These are phyloP conservation scores for Parotocinclus haroldoi DNA, from an alignment of 2,797 vertebrate genomes.

Conservation along the genomic window DNA sequence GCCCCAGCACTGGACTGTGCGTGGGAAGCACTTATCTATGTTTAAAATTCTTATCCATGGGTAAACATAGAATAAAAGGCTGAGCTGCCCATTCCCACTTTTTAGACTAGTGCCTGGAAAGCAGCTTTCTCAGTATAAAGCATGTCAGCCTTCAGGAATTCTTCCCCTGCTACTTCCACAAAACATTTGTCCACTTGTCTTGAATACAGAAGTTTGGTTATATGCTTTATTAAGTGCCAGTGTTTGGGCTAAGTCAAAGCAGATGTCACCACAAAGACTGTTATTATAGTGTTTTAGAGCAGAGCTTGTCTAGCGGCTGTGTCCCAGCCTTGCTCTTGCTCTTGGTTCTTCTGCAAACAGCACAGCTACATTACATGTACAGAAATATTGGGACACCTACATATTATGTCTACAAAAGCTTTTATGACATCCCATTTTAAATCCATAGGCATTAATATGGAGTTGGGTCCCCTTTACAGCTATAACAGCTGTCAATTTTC, in stretches of 20 bases:
- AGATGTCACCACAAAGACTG: constrained; percentile 72
- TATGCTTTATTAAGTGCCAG: constrained; percentile 74
- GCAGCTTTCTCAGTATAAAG: constrained; percentile 47
- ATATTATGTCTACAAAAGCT: too few species aligned
- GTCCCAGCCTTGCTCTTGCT: constrained; percentile 52
- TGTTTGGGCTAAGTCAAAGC: constrained; percentile 71
- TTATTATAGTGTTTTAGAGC: constrained; percentile 62
- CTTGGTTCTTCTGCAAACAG: constrained; percentile 50
- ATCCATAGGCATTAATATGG: too few species aligned
- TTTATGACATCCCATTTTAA: too few species aligned
- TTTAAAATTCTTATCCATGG: constrained; percentile 31
- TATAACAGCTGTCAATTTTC: too few species aligned
- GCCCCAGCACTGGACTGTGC: too few species aligned
- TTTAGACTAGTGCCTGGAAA: constrained; percentile 48
- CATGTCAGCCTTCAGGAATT: constrained; percentile 33
- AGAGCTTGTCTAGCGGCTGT: constrained; percentile 64
- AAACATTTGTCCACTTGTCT: constrained; percentile 56
- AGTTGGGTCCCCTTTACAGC: too few species aligned
- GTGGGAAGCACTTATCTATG: background rate
- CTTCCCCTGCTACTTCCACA: constrained; percentile 28
- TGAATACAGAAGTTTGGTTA: constrained; percentile 65
- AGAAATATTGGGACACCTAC: too few species aligned
- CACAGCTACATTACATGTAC: background rate
- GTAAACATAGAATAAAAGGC: constrained; percentile 37
- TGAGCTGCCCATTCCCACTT: constrained; percentile 54